Evolutionary conservation across 2,113 vertebrate genomes (phyloP), one percentile per base, ranked within the genome.

Genomic region (Amblyornis subalaris): DNA sequence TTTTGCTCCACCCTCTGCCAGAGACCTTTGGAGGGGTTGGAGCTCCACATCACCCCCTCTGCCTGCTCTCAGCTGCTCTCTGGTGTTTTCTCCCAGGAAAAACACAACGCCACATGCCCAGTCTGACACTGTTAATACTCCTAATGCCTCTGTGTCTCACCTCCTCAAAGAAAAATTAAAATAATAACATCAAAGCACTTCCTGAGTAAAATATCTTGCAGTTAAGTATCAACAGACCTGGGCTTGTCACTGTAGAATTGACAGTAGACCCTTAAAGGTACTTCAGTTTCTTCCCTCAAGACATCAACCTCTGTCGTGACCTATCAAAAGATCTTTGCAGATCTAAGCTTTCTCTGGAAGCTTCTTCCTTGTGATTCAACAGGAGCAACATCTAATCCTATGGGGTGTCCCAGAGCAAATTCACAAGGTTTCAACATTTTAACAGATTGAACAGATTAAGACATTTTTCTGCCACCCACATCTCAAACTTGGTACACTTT

Each of bases 81-180:
- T 42, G 8, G 4, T 70, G 47, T n/a, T 47, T 45, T 86, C 4
- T 7, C 3, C 4, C n/a, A 23, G 14, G 38, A 26, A 15, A 50
- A 73, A 36, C 33, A 38, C 26, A 79, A 31, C 17, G 7, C 18
- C 22, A 14, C 0, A 0, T 12, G 11, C 12, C n/a, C 36, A 40
- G 13, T 28, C 18, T 54, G 42, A 92, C 1, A 5, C 16, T 65
- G 4, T 14, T 54, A 40, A 23, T 21, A 70, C 4, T 45, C 12
- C 23, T 66, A 22, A 40, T 0, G 0, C 13, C 25, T 75, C 70
- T 71, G 14, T 65, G 55, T 65, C 40, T 67, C 73, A 81, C 7
- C 9, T 91, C 14, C 69, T 71, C 40, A n/a, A 60, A 60, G 18
- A 74, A 66, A 77, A 88, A 33, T 13, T 7, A 15, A 79, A 31